Percentiles rank a stretch among this genome's conserved stretches.
phyloP scores from a whole-genome alignment of 92 coral and sea anemone species.

The Bergia sp. region DNA sequence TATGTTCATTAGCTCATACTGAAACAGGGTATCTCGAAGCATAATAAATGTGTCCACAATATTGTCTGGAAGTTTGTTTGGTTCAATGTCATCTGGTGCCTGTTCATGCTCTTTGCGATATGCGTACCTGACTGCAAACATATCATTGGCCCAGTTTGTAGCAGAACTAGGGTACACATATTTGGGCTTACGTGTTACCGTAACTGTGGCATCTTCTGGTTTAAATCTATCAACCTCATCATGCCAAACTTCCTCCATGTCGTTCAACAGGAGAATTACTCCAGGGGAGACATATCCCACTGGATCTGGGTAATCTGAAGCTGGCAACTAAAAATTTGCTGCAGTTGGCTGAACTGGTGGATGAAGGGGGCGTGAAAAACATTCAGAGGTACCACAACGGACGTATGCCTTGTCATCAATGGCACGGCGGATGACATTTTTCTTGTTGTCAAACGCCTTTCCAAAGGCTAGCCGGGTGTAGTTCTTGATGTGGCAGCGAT shows the following conservation, averaged over 20 bases:
- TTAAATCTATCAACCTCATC: constrained; percentile 53
- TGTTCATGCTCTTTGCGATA: constrained; percentile 60
- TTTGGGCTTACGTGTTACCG: constrained; percentile 66
- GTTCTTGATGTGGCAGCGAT: constrained; percentile 57
- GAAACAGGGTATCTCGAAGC: constrained; percentile 54
- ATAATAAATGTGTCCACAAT: constrained; percentile 32
- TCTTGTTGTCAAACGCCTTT: constrained; percentile 4
- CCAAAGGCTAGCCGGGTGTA: constrained; percentile 61
- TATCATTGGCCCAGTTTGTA: constrained; percentile 67
- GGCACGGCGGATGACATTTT: constrained; percentile 39
- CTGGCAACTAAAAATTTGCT: constrained; percentile 21
- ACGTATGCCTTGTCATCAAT: constrained; percentile 54
- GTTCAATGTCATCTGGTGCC: constrained; percentile 8
- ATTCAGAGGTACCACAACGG: constrained; percentile 63
- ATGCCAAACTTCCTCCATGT: constrained; percentile 65
- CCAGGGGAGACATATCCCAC: constrained; percentile 68
- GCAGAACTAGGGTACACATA: constrained; percentile 57
- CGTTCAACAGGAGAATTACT: constrained; percentile 56
- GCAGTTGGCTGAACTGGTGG: constrained; percentile 48
- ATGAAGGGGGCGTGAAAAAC: constrained; percentile 63
- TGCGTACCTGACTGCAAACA: constrained; percentile 42
- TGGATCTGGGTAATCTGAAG: constrained; percentile 62
- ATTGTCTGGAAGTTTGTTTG: constrained; percentile 36
- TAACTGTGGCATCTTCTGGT: constrained; percentile 51
- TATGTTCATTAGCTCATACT: constrained; percentile 62